Percentiles rank a stretch among this genome's conserved stretches.
phyloP scores from a whole-genome alignment of 2,113 vertebrate genomes.

The Neolamprologus sp. region DNA sequence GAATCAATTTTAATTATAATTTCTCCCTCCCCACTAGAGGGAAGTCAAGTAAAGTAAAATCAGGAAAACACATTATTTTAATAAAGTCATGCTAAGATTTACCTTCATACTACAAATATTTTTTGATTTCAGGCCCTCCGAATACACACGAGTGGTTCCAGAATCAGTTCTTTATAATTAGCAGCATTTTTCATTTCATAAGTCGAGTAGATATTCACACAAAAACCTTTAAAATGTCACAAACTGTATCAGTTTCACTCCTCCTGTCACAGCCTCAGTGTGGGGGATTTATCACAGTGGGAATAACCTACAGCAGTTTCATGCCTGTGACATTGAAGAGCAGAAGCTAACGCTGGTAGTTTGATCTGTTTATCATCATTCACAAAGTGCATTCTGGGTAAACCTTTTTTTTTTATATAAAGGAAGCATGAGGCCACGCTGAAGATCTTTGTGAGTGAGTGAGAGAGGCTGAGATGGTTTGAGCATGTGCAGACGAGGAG shows the following conservation, averaged over 20 bases:
- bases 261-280: background rate
- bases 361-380: background rate
- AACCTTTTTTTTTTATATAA: background rate
- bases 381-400: background rate
- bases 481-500: background rate
- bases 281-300: background rate
- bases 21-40: background rate
- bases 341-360: background rate
- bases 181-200: background rate
- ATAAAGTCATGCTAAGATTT: background rate
- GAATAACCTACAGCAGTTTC: background rate
- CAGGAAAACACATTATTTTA: background rate
- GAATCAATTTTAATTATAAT: background rate
- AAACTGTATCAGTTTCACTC: background rate
- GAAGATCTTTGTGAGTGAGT: background rate
- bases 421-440: background rate
- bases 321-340: background rate
- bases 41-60: background rate
- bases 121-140: background rate
- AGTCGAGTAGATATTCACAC: background rate
- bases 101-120: background rate
- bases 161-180: background rate
- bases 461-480: background rate
- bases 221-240: background rate
- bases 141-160: background rate